Conservation (phyloP, 2,797 vertebrate genomes). For the Sphaeramia orbicularis region DNA sequence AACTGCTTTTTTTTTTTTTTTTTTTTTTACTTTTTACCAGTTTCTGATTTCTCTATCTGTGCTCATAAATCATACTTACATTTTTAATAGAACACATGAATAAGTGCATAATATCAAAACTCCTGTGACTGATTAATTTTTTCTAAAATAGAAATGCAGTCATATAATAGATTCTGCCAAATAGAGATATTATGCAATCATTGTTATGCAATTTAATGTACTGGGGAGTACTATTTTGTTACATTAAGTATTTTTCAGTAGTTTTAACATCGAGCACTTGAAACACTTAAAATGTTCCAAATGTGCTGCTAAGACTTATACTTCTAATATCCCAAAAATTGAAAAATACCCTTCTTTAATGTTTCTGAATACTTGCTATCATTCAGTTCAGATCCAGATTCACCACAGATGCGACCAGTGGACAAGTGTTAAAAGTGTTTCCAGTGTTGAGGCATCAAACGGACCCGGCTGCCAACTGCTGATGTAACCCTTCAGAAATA, state of each 20-base stretch:
- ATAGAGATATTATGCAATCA: not conserved
- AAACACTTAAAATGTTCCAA: too few relatives aligned
- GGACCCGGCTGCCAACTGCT: constrained; percentile 26
- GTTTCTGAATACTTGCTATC: constrained; percentile 10
- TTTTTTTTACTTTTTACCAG: too few relatives aligned
- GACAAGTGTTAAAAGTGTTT: constrained; percentile 23
- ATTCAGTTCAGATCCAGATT: not conserved
- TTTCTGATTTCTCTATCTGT: too few relatives aligned
- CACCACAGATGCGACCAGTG: constrained; percentile 7
- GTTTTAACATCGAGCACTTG: too few relatives aligned
- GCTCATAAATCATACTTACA: too few relatives aligned
- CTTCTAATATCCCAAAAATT: not conserved
- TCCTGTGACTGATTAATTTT: too few relatives aligned
- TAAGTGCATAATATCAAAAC: too few relatives aligned
- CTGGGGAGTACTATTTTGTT: not conserved
- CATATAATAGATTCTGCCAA: not conserved
- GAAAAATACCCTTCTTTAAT: not conserved
- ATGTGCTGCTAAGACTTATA: not conserved
- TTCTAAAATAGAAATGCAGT: not conserved
- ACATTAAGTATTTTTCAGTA: too few relatives aligned
- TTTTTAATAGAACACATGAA: too few relatives aligned
- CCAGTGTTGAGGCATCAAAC: constrained; percentile 28
- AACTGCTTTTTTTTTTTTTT: too few relatives aligned
- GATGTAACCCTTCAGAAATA: constrained; percentile 61
- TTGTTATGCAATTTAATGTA: not conserved